Base-by-base conservation (phyloP, 2,797 vertebrate genomes). In the Amazonetta brasiliensis region DNA sequence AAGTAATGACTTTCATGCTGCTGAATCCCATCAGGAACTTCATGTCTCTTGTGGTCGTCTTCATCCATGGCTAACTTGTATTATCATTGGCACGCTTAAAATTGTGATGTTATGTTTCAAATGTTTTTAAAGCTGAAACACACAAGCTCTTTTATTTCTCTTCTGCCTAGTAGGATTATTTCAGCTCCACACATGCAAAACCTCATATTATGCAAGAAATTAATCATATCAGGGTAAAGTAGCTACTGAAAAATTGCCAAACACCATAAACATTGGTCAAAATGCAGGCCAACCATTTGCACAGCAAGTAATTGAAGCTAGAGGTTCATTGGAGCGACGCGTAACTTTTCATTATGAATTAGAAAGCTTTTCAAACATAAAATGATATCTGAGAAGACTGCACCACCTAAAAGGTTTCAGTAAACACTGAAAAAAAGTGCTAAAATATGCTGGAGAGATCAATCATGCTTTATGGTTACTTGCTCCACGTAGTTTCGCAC, bases 161-260 rank as follows among this genome's bases (percentile, higher is more conserved):
- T 97, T 96, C 95, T 95, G 95, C 94, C 95, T 96, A 43, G 73
- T 46, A 95, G 97, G 97, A 97, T 97, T 98, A 98, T 98, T 98
- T 98, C 94, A 97, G 86, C 92, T 97, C 96, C 95, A 89, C 75
- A 92, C 91, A 97, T 78, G 92, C 95, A 97, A 97, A 97, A 84
- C 79, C 95, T 94, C 93, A 79, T 90, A 95, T 98, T 98, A 98
- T 94, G 90, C 94, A 97, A 98, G 95, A 97, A 98, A 98, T 98
- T 98, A 98, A 98, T 98, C 98, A 98, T 95, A 98, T 95, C 90
- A 95, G 97, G 94, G 97, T 98, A 98, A 98, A 98, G 97, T 96
- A 98, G 98, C 97, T 97, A 98, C 97, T 98, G 98, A 98, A 97
- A 97, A 97, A 97, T 96, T 98, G 97, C 98, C 98, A 98, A 97